Evolutionary conservation across 1,140 invertebrate species (phyloP), one percentile per base, ranked within the genome.

Genomic region (Drosophila parabipectinata): DNA sequence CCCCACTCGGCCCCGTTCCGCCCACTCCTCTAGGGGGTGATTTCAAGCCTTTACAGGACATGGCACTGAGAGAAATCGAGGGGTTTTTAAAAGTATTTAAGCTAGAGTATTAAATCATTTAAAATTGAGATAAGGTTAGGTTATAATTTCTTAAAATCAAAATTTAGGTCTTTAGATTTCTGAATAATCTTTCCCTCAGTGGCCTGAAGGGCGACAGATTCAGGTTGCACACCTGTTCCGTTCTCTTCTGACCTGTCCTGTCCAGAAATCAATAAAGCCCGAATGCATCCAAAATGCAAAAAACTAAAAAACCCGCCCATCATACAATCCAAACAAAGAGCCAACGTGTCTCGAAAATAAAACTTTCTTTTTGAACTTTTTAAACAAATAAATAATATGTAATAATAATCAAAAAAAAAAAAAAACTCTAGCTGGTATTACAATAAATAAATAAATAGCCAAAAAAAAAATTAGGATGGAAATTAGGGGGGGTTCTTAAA

Each of bases 371-470:
- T 44, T 41, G 58, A 45, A n/a, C 55, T 59, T 60, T 21, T 47
- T 24, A 21, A 18, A 47, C 18, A 47, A 47, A 47, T 21, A 47
- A 45, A 15, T 12, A 44, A 18, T 44, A 15, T 18, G 41, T 44
- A 44, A 44, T 44, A 44, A 44, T 44, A 44, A 44, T 10, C 18
- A 47, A 18, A 24, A 4, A 18, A 18, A 18, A 47, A 60, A 57
- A 51, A 48, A 79, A 53, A 73, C 26, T 50, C 28, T 26, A 21
- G 10, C 14, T 32, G 0, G 15, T 47, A 61, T 67, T 59, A 77
- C 51, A 80, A 85, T 80, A 80, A 75, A 77, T 74, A 76, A 81
- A 82, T 85, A 85, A 85, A 72, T 84, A 69, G 21, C 53, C 21
- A n/a, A 77, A 68, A 52, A 77, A 82, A 79, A 73, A 24, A 47